Evolutionary conservation across 2,888 invertebrate species (phyloP).

Genomic region (Beris chalybata): DNA sequence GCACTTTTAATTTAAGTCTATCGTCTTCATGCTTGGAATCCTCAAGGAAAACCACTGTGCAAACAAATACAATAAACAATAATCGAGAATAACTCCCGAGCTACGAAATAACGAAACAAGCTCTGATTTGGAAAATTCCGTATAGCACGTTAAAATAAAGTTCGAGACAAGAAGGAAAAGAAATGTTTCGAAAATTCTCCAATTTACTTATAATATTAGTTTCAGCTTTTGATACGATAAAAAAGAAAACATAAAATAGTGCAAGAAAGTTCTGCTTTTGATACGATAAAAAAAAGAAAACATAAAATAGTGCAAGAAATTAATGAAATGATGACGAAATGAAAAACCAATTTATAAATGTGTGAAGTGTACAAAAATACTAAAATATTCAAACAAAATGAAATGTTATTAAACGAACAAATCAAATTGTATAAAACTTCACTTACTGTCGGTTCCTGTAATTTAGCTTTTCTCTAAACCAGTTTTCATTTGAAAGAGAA

Average conservation of each 20-base stretch:
- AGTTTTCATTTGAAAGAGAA: neutral
- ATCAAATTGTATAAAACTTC: slow-evolving; percentile 25
- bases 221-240: neutral
- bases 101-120: no score
- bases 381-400: slow-evolving; percentile 9
- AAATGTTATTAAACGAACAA: slow-evolving; percentile 24
- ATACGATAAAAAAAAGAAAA: slow-evolving; percentile 3
- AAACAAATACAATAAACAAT: no score
- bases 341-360: slow-evolving; percentile 9
- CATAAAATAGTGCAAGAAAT: slow-evolving; percentile 7
- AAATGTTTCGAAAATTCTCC: no score
- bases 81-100: no score
- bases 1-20: no score
- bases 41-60: no score
- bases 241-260: slow-evolving; percentile 3
- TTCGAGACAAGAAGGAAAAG: no score
- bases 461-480: slow-evolving; percentile 8
- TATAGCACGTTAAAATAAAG: no score
- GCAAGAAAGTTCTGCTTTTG: neutral
- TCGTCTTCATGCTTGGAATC: no score
- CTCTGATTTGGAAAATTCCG: no score
- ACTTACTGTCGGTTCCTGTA: slow-evolving; percentile 40
- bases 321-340: neutral
- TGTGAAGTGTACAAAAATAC: slow-evolving; percentile 15
- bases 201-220: no score